Evolutionary conservation across 2,888 invertebrate species (phyloP).

Genomic region (Glyphotaelius pellucidus): DNA sequence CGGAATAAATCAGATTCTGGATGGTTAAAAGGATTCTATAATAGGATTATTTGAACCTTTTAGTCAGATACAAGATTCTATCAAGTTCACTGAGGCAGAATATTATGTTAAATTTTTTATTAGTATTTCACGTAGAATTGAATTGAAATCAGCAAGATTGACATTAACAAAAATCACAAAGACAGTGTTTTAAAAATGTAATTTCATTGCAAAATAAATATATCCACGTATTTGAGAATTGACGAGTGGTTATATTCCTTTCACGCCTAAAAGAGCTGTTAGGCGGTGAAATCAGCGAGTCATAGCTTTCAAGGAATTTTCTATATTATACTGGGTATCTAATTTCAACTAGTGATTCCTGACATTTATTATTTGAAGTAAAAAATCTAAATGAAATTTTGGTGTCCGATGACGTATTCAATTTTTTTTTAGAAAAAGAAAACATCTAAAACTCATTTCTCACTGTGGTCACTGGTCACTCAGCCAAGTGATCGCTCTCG

Average conservation of each 20-base stretch:
- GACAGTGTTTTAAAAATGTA: neutral
- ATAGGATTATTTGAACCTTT: conserved; percentile 38
- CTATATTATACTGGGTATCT: too few relatives aligned
- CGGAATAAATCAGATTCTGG: conserved; percentile 14
- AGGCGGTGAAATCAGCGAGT: neutral
- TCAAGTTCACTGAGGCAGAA: conserved; percentile 27
- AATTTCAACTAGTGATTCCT: too few relatives aligned
- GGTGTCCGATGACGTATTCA: too few relatives aligned
- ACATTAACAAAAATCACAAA: neutral
- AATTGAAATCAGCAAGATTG: neutral
- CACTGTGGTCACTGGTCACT: too few relatives aligned
- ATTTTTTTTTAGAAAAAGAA: too few relatives aligned
- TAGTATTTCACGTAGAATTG: neutral
- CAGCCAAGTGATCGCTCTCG: too few relatives aligned
- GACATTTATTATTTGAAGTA: too few relatives aligned
- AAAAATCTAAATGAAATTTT: too few relatives aligned
- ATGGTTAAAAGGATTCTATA: conserved; percentile 42
- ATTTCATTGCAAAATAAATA: neutral
- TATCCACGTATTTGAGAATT: neutral
- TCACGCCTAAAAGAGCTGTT: too few relatives aligned
- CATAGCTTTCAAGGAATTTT: neutral
- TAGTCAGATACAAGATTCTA: conserved; percentile 11
- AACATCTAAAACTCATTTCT: too few relatives aligned
- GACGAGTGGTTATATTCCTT: neutral
- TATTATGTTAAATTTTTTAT: neutral